Evolutionary conservation across 2,888 invertebrate species (phyloP).

Genomic region (Athalia rosae): DNA sequence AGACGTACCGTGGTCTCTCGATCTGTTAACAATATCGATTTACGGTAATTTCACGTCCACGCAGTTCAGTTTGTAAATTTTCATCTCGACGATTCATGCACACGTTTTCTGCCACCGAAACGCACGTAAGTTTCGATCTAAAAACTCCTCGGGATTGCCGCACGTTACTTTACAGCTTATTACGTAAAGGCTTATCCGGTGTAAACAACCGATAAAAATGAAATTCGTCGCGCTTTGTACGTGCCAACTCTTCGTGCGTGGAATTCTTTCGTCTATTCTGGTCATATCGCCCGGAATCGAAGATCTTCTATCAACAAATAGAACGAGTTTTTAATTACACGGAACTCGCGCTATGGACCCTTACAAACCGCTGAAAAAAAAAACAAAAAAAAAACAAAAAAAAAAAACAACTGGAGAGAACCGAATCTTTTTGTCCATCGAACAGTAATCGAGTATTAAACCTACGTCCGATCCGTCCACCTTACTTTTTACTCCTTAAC

Average conservation of each 20-base stretch:
- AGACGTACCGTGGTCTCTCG: constrained; percentile 7
- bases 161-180: constrained; percentile 1
- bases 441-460: neutral
- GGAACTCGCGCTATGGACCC: neutral
- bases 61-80: constrained; percentile 13
- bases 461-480: constrained; percentile 5
- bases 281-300: neutral
- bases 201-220: constrained; percentile 9
- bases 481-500: neutral
- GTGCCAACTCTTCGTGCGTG: constrained; percentile 23
- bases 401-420: neutral
- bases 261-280: neutral
- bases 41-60: neutral
- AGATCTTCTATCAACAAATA: constrained; percentile 29
- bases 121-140: constrained; percentile 21
- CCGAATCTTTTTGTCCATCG: neutral
- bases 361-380: neutral
- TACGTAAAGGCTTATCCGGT: constrained; percentile 15
- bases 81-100: neutral
- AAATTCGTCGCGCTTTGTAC: constrained; percentile 18
- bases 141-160: constrained; percentile 2
- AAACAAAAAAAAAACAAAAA: too few species aligned
- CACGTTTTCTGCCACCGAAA: constrained; percentile 16
- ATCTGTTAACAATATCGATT: constrained; percentile 27
- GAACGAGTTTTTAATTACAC: constrained; percentile 36